Conservation (phyloP, 2,888 invertebrate genomes). For the Stenodera caucasica region DNA sequence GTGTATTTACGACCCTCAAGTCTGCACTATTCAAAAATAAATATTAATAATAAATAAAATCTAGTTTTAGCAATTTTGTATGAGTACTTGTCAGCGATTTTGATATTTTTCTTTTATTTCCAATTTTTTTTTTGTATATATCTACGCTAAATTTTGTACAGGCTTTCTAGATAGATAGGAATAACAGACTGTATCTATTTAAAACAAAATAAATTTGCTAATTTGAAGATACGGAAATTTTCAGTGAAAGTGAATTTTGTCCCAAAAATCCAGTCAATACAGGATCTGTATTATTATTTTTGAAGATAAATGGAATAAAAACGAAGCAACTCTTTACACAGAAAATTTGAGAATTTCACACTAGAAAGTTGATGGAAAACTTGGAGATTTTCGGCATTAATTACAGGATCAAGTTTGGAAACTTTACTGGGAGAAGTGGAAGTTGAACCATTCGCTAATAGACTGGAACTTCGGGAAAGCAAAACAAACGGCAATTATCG, state of each 20-base stretch:
- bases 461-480: too few relatives aligned
- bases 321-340: too few relatives aligned
- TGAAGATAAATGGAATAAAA: too few relatives aligned
- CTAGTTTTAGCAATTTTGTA: conserved; percentile 40
- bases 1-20: conserved; percentile 34
- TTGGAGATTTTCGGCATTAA: too few relatives aligned
- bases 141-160: conserved; percentile 53
- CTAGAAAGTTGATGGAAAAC: too few relatives aligned
- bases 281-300: too few relatives aligned
- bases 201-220: conserved; percentile 53
- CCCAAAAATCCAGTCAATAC: too few relatives aligned
- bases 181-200: conserved; percentile 55
- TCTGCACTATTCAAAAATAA: conserved; percentile 37
- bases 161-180: conserved; percentile 53
- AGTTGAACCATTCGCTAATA: too few relatives aligned
- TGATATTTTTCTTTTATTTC: conserved; percentile 39
- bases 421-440: too few relatives aligned
- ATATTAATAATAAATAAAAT: not conserved
- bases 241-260: not conserved
- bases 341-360: too few relatives aligned
- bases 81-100: conserved; percentile 42
- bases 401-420: too few relatives aligned
- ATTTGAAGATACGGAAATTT: conserved; percentile 36
- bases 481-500: too few relatives aligned
- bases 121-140: conserved; percentile 45